Base-by-base conservation (phyloP, 2,797 vertebrate genomes). In the Chaetodon trifasciatus region DNA sequence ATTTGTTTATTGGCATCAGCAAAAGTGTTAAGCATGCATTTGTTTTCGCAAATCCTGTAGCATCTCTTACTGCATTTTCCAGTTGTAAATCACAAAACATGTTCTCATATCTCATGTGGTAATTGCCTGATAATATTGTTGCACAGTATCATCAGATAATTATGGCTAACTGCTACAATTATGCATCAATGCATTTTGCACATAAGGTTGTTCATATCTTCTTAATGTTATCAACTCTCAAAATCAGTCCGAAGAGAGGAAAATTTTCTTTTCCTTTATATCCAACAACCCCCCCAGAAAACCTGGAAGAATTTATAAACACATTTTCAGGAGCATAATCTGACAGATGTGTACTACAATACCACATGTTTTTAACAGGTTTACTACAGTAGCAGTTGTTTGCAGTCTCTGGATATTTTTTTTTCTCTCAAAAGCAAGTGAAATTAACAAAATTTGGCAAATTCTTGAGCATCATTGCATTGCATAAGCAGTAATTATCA, bases 1-100 rank as follows among this genome's bases (percentile, higher is more conserved):
- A 90, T 91, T 88, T 93, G 78, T 96, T 96, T 96, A 96, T 95
- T 96, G 91, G 93, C 95, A 95, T 96, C 92, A 94, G 95, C 95
- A 95, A 94, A 94, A 89, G 92, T 93, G 91, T 86, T 91, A 94
- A 92, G 91, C 95, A 96, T 96, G 96, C 96, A 89, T 77, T 92
- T 92, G 76, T 89, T 90, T 81, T 79, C 58, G 64, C 84, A 88
- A 86, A 87, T 88, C 88, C 85, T 82, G 83, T 87, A 91, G 83
- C 88, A 90, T 92, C 79, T 91, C 77, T 83, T 70, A 67, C 78
- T 81, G 69, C 82, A 74, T 88, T 79, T 82, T 84, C 64, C 86
- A 62, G 66, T 85, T 82, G 67, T 79, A 89, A 83, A 79, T 78
- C 86, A 87, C 76, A 76, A 88, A 88, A 85, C 80, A 66, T 57